phyloP scores from a whole-genome alignment of 2,113 vertebrate genomes.

The Melanostigma gelatinosum region DNA sequence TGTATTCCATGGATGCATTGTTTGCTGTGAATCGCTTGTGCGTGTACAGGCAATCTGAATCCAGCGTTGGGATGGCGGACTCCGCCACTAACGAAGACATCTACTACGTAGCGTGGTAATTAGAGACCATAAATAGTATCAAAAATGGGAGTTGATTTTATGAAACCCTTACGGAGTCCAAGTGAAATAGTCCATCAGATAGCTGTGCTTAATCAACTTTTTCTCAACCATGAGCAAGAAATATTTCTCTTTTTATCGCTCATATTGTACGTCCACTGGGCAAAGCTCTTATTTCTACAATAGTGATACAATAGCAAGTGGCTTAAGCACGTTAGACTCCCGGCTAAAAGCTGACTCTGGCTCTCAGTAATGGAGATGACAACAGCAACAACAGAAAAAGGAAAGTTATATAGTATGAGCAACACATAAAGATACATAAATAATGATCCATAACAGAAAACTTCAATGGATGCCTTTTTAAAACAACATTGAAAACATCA shows the following conservation, averaged over 20 bases:
- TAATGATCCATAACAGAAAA: constrained; percentile 73
- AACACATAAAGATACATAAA: constrained; percentile 73
- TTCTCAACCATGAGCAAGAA: neutral
- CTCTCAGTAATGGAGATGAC: constrained; percentile 56
- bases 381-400: constrained; percentile 63
- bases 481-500: neutral
- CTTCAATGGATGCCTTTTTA: constrained; percentile 76
- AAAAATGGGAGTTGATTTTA: neutral
- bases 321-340: neutral
- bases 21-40: neutral
- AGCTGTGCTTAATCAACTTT: neutral
- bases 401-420: constrained; percentile 64
- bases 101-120: neutral
- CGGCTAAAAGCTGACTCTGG: constrained; percentile 4
- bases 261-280: neutral
- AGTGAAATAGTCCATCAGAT: neutral
- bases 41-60: neutral
- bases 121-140: neutral
- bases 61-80: neutral
- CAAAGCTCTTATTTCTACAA: neutral
- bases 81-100: neutral
- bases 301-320: neutral
- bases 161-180: neutral
- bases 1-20: neutral
- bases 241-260: neutral